These are phyloP conservation scores for Papilio protenor DNA, from an alignment of 2,888 invertebrate genomes.

Conservation along the genomic window DNA sequence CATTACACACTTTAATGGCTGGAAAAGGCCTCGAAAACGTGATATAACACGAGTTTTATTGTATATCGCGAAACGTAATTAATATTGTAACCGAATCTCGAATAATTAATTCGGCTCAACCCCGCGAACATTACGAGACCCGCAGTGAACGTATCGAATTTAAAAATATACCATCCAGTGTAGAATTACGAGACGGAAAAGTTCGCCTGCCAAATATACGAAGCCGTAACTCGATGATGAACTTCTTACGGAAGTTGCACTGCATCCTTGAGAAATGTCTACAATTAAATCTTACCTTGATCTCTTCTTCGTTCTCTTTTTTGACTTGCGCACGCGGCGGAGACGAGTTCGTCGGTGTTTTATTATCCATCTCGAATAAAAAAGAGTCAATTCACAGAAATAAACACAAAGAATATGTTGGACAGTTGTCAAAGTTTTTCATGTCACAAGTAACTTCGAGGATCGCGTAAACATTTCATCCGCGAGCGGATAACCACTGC, in stretches of 20 bases:
- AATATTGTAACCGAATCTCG: conserved; percentile 79
- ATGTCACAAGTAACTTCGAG: conserved; percentile 56
- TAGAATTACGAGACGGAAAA: conserved; percentile 76
- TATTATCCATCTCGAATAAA: conserved; percentile 77
- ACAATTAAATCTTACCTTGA: conserved; percentile 84
- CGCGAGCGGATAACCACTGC: conserved; percentile 32
- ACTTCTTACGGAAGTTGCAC: conserved; percentile 71
- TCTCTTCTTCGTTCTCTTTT: conserved; percentile 90
- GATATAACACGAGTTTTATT: conserved; percentile 84
- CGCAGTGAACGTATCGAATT: conserved; percentile 69
- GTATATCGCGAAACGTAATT: conserved; percentile 83
- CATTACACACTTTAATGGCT: conserved; percentile 84
- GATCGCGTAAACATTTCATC: conserved; percentile 74
- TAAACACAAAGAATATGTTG: conserved; percentile 51
- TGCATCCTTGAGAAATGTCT: conserved; percentile 53
- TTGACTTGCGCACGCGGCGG: conserved; percentile 82
- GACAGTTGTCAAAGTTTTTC: conserved; percentile 61
- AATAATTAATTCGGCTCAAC: conserved; percentile 78
- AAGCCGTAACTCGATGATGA: conserved; percentile 66
- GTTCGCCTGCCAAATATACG: conserved; percentile 77
- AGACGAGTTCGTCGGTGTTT: conserved; percentile 71
- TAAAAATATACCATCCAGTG: conserved; percentile 80
- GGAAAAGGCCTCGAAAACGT: conserved; percentile 85
- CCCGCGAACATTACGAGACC: conserved; percentile 66
- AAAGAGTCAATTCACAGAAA: conserved; percentile 46